These are phyloP conservation scores for Macrobrachium rosenbergii DNA, from an alignment of 1,140 invertebrate genomes.

Conservation along the genomic window DNA sequence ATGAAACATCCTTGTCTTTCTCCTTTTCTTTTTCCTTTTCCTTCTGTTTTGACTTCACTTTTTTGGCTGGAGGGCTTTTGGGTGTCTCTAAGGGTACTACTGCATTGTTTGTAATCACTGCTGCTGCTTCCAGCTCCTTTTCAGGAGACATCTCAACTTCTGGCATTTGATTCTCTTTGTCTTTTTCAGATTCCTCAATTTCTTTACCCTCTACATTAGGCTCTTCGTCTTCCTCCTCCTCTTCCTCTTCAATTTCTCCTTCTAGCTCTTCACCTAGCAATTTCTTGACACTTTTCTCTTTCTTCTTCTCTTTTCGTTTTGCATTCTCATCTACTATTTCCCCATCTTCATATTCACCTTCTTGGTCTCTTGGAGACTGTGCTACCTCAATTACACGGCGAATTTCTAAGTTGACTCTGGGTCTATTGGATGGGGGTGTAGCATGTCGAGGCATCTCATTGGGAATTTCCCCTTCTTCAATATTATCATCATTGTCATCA, in stretches of 20 bases:
- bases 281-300: slow-evolving; percentile 67
- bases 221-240: slow-evolving; percentile 34
- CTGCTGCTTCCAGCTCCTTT: slow-evolving; percentile 6
- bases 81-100: slow-evolving; percentile 33
- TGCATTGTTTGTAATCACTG: neutral
- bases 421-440: slow-evolving; percentile 50
- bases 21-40: slow-evolving; percentile 41
- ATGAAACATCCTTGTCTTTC: slow-evolving; percentile 62
- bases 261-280: slow-evolving; percentile 63
- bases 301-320: slow-evolving; percentile 67
- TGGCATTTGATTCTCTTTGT: slow-evolving; percentile 69
- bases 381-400: slow-evolving; percentile 65
- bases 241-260: slow-evolving; percentile 56
- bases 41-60: slow-evolving; percentile 44
- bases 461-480: slow-evolving; percentile 67
- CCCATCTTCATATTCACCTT: slow-evolving; percentile 72
- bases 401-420: slow-evolving; percentile 57
- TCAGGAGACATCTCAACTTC: slow-evolving; percentile 17
- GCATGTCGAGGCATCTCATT: slow-evolving; percentile 52
- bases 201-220: slow-evolving; percentile 24
- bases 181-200: slow-evolving; percentile 66
- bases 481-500: slow-evolving; percentile 66
- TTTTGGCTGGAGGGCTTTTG: slow-evolving; percentile 18
- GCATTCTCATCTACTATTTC: slow-evolving; percentile 73
- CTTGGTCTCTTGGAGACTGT: slow-evolving; percentile 56